phyloP scores from a whole-genome alignment of 2,888 invertebrate species.

The Rhamphomyia laevipes region DNA sequence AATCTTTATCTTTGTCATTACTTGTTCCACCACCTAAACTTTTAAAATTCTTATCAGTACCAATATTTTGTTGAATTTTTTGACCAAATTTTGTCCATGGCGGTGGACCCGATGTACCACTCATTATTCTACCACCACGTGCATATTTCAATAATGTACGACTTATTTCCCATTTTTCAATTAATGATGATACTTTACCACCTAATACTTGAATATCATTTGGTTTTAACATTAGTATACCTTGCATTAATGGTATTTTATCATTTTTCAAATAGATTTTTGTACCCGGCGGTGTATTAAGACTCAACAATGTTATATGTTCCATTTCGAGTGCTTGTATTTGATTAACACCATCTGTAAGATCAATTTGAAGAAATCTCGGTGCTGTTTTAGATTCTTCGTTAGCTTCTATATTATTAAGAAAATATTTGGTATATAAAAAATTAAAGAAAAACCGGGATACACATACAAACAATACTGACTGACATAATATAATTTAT shows the following conservation, averaged over 20 bases:
- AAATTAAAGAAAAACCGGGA: too few species aligned
- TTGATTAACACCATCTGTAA: slow-evolving; percentile 74
- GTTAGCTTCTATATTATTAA: slow-evolving; percentile 46
- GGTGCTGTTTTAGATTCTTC: slow-evolving; percentile 75
- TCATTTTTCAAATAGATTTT: slow-evolving; percentile 52
- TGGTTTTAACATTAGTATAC: slow-evolving; percentile 59
- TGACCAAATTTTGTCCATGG: slow-evolving; percentile 89
- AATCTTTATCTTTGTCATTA: slow-evolving; percentile 43
- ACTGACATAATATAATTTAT: too few species aligned
- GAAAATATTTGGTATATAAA: too few species aligned
- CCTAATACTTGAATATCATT: slow-evolving; percentile 61
- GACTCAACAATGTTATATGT: slow-evolving; percentile 54
- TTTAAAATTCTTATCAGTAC: slow-evolving; percentile 55
- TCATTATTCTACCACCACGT: slow-evolving; percentile 24
- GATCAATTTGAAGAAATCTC: slow-evolving; percentile 67
- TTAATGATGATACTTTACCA: slow-evolving; percentile 69
- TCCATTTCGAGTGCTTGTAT: slow-evolving; percentile 70
- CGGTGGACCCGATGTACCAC: slow-evolving; percentile 59
- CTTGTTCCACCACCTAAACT: slow-evolving; percentile 44
- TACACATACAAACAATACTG: too few species aligned
- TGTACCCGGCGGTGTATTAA: slow-evolving; percentile 82
- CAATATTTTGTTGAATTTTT: slow-evolving; percentile 47
- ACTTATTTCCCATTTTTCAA: slow-evolving; percentile 79
- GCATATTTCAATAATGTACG: slow-evolving; percentile 52
- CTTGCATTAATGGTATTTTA: slow-evolving; percentile 52